Conservation (phyloP, 2,113 vertebrate genomes). For the Chrysemys picta region DNA sequence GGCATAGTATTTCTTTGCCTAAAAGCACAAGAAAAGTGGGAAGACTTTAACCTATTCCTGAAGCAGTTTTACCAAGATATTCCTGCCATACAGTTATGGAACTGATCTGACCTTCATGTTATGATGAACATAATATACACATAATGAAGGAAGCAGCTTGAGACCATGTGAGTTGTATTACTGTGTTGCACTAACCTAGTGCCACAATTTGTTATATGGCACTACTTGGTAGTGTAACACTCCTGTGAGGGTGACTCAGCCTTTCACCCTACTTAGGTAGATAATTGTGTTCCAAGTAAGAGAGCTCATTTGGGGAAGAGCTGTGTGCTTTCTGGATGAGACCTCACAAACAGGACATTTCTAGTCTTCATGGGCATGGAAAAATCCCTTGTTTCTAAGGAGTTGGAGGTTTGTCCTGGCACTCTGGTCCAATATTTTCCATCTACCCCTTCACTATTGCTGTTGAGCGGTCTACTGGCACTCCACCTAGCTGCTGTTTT, state of each 20-base stretch:
- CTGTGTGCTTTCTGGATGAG: not conserved
- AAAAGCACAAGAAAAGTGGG: not conserved
- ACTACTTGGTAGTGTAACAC: not conserved
- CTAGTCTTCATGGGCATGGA: not conserved
- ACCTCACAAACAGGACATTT: not conserved
- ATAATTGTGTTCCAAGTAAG: not conserved
- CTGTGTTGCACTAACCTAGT: not conserved
- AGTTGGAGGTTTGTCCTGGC: not conserved
- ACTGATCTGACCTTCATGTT: not conserved
- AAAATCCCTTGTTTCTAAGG: not conserved
- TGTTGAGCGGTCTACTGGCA: not conserved
- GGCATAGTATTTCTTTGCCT: not conserved
- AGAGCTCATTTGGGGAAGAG: not conserved
- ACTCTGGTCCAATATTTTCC: not conserved
- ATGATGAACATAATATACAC: not conserved
- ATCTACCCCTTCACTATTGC: not conserved
- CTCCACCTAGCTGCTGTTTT: not conserved
- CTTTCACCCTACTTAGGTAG: not conserved
- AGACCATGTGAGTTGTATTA: not conserved
- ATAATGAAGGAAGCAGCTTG: not conserved
- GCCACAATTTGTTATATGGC: not conserved
- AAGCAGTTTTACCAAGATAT: not conserved
- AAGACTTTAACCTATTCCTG: not conserved
- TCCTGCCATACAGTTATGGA: not conserved
- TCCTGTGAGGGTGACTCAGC: not conserved